Base-by-base conservation (phyloP, 2,888 invertebrate species). In the Tinea trinotella region DNA sequence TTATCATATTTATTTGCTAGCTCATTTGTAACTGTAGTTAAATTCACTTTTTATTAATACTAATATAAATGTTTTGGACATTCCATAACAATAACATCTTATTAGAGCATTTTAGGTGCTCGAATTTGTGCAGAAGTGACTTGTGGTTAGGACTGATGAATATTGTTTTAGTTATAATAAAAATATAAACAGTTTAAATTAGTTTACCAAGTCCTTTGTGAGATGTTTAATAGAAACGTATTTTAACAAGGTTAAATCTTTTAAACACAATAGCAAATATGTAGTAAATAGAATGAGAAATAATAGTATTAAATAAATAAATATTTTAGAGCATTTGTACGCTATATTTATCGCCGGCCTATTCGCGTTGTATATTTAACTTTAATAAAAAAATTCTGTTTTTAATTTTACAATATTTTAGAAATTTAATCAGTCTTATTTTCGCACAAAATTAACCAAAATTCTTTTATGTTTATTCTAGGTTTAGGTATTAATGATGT, bases 401-500 rank as follows among this genome's bases (percentile, higher is more conserved):
- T 40, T 40, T 13, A 40, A 40, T 40, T 24, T 7, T 5, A n/a
- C n/a, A n/a, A 15, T 40, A 7, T 40, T 40, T 40, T 40, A 40
- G 7, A 12, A 40, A 15, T 13, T 13, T 30, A 30, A 12, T 40
- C 2, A 13, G 30, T 12, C n/a, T 2, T 40, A 2, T 40, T 15
- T 6, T 40, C 40, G 40, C 40, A 40, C 40, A 40, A 40, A 40
- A n/a, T 15, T 40, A 13, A 40, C 40, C 40, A 40, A 40, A 13
- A 7, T 30, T 7, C 7, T 4, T 30, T 1, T n/a, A 10, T 10
- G 7, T 13, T 40, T 13, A 13, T 13, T 40, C 1, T 4, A 13
- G 13, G 40, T 40, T 15, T 13, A 24, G 7, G 15, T 13, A n/a
- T 40, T n/a, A 40, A 7, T 40, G 40, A n/a, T n/a, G n/a, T n/a